Evolutionary conservation across 2,113 vertebrate species (phyloP).

Genomic region (Neolamprologus tretocephalus): DNA sequence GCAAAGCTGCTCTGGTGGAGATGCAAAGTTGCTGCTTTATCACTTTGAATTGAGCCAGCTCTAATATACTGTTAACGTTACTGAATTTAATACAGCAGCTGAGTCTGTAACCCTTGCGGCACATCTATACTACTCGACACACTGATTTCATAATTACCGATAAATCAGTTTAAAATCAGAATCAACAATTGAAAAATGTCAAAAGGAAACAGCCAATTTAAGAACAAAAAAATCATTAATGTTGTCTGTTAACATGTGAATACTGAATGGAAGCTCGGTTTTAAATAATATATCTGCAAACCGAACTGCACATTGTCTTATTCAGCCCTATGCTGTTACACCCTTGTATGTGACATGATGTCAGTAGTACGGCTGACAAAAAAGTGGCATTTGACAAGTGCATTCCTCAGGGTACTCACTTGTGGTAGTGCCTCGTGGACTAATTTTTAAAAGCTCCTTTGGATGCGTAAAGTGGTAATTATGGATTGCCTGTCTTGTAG

Average conservation of each 20-base stretch:
- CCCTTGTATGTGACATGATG: not conserved
- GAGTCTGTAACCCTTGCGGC: not conserved
- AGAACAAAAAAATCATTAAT: not conserved
- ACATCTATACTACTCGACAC: not conserved
- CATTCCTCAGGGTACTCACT: not conserved
- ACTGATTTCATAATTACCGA: not conserved
- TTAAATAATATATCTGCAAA: not conserved
- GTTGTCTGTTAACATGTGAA: not conserved
- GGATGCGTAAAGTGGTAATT: not conserved
- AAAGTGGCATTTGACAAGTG: not conserved
- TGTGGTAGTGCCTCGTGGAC: not conserved
- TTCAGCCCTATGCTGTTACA: not conserved
- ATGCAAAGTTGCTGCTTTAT: not conserved
- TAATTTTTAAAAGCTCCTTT: not conserved
- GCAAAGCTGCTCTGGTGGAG: not conserved
- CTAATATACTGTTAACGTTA: not conserved
- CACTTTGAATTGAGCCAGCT: not conserved
- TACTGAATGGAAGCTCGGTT: not conserved
- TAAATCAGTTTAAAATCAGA: not conserved
- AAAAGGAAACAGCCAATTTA: not conserved
- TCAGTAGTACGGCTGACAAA: not conserved
- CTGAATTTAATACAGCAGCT: not conserved
- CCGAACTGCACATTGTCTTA: not conserved
- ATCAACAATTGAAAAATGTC: not conserved
- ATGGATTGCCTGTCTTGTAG: conserved; percentile 3